phyloP scores from a whole-genome alignment of 92 coral and sea anemone genomes.

The Heteractis magnifica region DNA sequence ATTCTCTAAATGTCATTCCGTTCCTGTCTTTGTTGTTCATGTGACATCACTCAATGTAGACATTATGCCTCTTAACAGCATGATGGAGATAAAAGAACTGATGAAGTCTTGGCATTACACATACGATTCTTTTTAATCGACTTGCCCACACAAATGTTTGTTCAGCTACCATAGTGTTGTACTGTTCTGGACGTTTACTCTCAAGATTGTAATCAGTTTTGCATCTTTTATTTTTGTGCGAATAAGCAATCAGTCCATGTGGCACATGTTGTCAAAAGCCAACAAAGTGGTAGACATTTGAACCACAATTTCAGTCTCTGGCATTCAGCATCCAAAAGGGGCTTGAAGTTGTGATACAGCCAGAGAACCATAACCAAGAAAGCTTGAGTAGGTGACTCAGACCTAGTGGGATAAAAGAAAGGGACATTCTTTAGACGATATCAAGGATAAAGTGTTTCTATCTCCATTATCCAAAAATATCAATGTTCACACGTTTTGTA shows the following conservation, averaged over 20 bases:
- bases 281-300: conserved; percentile 8
- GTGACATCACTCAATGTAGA: conserved; percentile 34
- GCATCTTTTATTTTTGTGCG: conserved; percentile 43
- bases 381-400: conserved; percentile 48
- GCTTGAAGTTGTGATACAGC: conserved; percentile 35
- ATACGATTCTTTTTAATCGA: conserved; percentile 22
- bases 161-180: conserved; percentile 46
- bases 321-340: conserved; percentile 19
- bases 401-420: too few relatives aligned
- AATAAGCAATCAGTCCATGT: conserved; percentile 41
- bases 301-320: not conserved
- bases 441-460: too few relatives aligned
- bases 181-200: conserved; percentile 23
- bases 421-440: too few relatives aligned
- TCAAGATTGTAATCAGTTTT: conserved; percentile 46
- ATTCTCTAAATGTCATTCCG: too few relatives aligned
- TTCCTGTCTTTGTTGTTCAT: conserved; percentile 2
- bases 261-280: conserved; percentile 62
- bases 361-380: conserved; percentile 31
- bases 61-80: conserved; percentile 28
- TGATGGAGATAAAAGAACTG: conserved; percentile 45
- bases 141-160: conserved; percentile 54
- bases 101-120: conserved; percentile 49
- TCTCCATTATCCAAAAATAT: too few relatives aligned
- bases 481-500: too few relatives aligned